These are phyloP conservation scores for Gymnoscopelus microlampas DNA, from an alignment of 2,797 vertebrate species.

Conservation along the genomic window DNA sequence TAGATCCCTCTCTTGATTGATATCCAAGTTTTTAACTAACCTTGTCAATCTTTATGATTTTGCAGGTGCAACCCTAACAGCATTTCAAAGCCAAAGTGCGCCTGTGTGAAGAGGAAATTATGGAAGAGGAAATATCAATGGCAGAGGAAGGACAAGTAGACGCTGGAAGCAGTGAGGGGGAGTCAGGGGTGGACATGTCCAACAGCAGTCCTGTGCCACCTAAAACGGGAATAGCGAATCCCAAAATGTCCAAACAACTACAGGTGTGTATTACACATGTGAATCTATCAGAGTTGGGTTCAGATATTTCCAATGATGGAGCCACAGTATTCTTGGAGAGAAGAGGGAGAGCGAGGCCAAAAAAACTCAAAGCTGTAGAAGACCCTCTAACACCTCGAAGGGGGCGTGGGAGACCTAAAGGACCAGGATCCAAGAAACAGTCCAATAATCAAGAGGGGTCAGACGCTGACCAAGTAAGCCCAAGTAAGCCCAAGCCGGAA, in stretches of 20 bases:
- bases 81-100: not conserved
- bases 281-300: slow-evolving; percentile 32
- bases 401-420: too few relatives aligned
- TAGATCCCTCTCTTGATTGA: too few relatives aligned
- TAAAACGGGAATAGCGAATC: slow-evolving; percentile 59
- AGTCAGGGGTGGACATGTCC: slow-evolving; percentile 34
- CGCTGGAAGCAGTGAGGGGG: slow-evolving; percentile 32
- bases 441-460: too few relatives aligned
- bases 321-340: slow-evolving; percentile 30
- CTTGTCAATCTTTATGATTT: not conserved
- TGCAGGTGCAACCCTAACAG: slow-evolving; percentile 35
- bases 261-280: slow-evolving; percentile 56
- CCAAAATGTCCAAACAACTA: slow-evolving; percentile 61
- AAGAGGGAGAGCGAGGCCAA: slow-evolving; percentile 41
- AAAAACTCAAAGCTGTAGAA: too few relatives aligned
- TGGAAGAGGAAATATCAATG: slow-evolving; percentile 51
- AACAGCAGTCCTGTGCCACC: slow-evolving; percentile 25
- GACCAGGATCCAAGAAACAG: slow-evolving; percentile 22
- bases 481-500: too few relatives aligned
- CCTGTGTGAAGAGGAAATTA: slow-evolving; percentile 30
- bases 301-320: slow-evolving; percentile 50
- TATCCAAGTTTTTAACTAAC: too few relatives aligned
- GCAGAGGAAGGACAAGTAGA: slow-evolving; percentile 47
- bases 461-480: too few relatives aligned
- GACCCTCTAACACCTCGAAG: too few relatives aligned